Conservation (phyloP, 2,888 invertebrate genomes). For the Chymomyza fuscimana region DNA sequence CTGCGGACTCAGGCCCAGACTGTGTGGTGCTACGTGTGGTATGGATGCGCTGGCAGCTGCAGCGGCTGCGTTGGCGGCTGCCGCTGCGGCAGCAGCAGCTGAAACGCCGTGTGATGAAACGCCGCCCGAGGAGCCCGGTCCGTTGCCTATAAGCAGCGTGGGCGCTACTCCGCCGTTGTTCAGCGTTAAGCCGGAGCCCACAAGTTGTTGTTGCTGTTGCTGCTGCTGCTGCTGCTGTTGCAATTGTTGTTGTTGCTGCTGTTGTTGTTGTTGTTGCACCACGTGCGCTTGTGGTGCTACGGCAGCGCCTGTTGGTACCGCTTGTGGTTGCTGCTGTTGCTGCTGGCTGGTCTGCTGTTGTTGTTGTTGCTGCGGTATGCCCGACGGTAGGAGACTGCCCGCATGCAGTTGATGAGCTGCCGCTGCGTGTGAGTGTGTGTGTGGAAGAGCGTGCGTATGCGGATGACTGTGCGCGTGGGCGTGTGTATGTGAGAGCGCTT, state of each 20-base stretch:
- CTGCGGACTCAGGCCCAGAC: slow-evolving; percentile 79
- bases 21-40: slow-evolving; percentile 73
- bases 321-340: slow-evolving; percentile 77
- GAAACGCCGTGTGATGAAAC: slow-evolving; percentile 28
- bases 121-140: slow-evolving; percentile 72
- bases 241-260: slow-evolving; percentile 40
- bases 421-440: slow-evolving; percentile 40
- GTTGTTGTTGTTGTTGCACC: slow-evolving; percentile 46
- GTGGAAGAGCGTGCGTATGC: slow-evolving; percentile 47
- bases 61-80: slow-evolving; percentile 54
- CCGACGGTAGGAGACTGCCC: slow-evolving; percentile 6
- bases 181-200: slow-evolving; percentile 55
- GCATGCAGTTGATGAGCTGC: slow-evolving; percentile 49
- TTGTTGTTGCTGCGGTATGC: slow-evolving; percentile 39
- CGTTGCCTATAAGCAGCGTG: slow-evolving; percentile 75
- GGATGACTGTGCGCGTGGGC: slow-evolving; percentile 46
- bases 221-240: slow-evolving; percentile 40
- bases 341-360: slow-evolving; percentile 44
- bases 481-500: slow-evolving; percentile 20
- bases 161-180: slow-evolving; percentile 62
- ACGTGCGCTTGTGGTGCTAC: slow-evolving; percentile 17
- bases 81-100: slow-evolving; percentile 59
- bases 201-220: slow-evolving; percentile 47
- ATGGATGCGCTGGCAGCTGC: slow-evolving; percentile 56
- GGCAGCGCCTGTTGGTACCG: slow-evolving; percentile 8